A percentile compares a stretch with the other conserved stretches of the same genome.
phyloP scores from a whole-genome alignment of 1,140 invertebrate species.

The Acromyrmex echinatior region DNA sequence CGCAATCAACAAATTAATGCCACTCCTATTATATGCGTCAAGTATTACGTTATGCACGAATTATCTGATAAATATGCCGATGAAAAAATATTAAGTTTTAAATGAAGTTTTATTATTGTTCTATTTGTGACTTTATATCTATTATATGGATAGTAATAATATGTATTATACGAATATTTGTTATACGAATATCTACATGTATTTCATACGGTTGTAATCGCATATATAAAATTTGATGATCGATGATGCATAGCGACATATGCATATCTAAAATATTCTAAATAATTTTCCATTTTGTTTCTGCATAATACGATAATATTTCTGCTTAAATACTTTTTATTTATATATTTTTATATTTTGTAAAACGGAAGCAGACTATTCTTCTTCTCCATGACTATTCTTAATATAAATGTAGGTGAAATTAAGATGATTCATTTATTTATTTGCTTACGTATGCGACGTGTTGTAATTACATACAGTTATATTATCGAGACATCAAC shows the following conservation, averaged over 20 bases:
- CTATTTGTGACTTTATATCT: background rate
- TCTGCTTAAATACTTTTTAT: too few species aligned
- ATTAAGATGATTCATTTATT: background rate
- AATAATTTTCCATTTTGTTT: background rate
- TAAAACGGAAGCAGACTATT: background rate
- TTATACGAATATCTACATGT: background rate
- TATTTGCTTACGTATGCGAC: background rate
- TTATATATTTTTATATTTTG: background rate
- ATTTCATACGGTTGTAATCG: background rate
- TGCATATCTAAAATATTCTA: background rate
- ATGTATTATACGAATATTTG: background rate
- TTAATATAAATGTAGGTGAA: background rate
- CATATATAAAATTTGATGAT: background rate
- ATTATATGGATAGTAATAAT: background rate
- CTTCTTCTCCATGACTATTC: background rate
- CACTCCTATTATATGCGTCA: background rate
- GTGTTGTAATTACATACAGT: background rate
- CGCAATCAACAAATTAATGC: slow-evolving; percentile 14
- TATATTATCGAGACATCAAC: background rate
- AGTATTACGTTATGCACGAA: background rate
- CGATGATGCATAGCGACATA: background rate
- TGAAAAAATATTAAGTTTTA: background rate
- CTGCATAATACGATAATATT: background rate
- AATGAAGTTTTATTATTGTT: background rate
- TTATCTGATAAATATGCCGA: slow-evolving; percentile 6